These are phyloP conservation scores for Drosophila sechellia DNA, from an alignment of 1,140 invertebrate genomes.

Conservation along the genomic window DNA sequence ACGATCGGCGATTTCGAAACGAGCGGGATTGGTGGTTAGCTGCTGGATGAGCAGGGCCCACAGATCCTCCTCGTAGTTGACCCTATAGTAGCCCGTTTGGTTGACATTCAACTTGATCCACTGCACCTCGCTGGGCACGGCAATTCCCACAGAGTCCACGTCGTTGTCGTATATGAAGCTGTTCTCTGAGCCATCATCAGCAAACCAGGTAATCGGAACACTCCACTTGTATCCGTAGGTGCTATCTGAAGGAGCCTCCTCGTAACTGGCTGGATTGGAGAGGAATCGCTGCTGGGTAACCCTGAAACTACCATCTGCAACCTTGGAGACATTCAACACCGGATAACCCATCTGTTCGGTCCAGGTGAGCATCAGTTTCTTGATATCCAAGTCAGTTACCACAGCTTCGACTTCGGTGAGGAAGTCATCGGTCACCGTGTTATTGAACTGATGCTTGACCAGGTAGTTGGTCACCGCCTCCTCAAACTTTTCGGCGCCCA, in stretches of 20 bases:
- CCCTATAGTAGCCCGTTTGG: conserved; percentile 94
- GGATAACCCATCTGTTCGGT: conserved; percentile 97
- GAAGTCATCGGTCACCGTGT: conserved; percentile 93
- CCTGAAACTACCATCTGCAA: conserved; percentile 84
- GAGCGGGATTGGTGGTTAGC: conserved; percentile 73
- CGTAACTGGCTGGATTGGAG: conserved; percentile 86
- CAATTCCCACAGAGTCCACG: conserved; percentile 13
- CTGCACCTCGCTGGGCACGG: conserved; percentile 61
- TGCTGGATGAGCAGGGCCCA: conserved; percentile 89
- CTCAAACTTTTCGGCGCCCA: conserved; percentile 91
- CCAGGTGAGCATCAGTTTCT: conserved; percentile 95
- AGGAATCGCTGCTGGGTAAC: conserved; percentile 91
- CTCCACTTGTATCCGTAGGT: conserved; percentile 91
- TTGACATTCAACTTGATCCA: conserved; percentile 95
- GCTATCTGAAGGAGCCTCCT: conserved; percentile 85
- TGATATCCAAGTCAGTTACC: conserved; percentile 85
- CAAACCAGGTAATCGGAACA: conserved; percentile 90
- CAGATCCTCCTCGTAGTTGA: conserved; percentile 90
- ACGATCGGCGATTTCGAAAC: conserved; percentile 90
- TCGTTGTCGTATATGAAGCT: conserved; percentile 73
- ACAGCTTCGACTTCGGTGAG: conserved; percentile 87
- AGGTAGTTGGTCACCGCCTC: conserved; percentile 91
- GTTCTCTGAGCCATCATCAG: conserved; percentile 64
- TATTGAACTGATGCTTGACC: conserved; percentile 88
- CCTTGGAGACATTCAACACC: conserved; percentile 88